Conservation (phyloP, 2,888 invertebrate genomes). For the Miltochrista miniata region DNA sequence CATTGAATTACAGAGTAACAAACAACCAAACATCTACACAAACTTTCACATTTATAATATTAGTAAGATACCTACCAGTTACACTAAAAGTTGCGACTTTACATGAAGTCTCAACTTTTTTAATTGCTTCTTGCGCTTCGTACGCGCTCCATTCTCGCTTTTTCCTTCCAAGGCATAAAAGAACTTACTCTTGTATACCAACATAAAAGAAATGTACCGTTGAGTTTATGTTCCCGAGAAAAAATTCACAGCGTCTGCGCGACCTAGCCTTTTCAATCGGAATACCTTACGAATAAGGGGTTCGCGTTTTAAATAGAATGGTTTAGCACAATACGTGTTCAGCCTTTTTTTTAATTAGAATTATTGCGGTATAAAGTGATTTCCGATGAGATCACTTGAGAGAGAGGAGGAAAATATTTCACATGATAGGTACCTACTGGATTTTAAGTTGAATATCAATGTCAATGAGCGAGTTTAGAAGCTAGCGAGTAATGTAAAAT, state of each 20-base stretch:
- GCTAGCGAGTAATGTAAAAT: too few relatives aligned
- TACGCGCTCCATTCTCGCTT: constrained; percentile 44
- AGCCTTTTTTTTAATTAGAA: constrained; percentile 4
- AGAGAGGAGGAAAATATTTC: too few relatives aligned
- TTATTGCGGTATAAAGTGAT: not conserved
- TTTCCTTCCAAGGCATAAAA: constrained; percentile 50
- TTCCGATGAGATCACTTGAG: too few relatives aligned
- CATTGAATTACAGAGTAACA: too few relatives aligned
- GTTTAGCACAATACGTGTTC: constrained; percentile 28
- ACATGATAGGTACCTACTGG: too few relatives aligned
- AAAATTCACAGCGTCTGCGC: constrained; percentile 44
- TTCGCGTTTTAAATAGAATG: constrained; percentile 38
- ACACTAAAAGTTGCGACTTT: constrained; percentile 49
- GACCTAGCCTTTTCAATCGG: constrained; percentile 47
- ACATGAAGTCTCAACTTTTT: too few relatives aligned
- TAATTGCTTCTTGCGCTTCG: constrained; percentile 60
- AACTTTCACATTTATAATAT: too few relatives aligned
- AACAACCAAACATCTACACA: too few relatives aligned
- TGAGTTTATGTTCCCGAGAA: constrained; percentile 48
- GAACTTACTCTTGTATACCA: constrained; percentile 42
- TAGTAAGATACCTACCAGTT: too few relatives aligned
- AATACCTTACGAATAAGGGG: constrained; percentile 39
- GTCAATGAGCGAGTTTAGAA: too few relatives aligned
- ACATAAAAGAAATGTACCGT: constrained; percentile 45
- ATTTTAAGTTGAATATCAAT: too few relatives aligned